These are phyloP conservation scores for Drosophila paranaensis DNA, from an alignment of 2,888 invertebrate species.

Conservation along the genomic window DNA sequence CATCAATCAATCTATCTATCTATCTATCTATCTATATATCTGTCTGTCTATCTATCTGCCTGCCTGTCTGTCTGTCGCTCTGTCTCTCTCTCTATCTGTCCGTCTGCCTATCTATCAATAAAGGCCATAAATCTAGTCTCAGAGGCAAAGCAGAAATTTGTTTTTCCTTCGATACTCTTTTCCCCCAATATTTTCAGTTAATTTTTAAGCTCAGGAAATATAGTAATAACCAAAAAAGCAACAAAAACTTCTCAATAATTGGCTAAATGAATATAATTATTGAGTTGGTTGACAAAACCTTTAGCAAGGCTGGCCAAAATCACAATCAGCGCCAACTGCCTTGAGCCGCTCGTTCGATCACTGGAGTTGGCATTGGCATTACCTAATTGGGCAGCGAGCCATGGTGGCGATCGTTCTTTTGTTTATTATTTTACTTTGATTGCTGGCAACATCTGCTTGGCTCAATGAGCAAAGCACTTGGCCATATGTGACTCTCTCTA, in stretches of 20 bases:
- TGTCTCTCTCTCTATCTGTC: too few relatives aligned
- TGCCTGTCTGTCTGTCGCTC: too few relatives aligned
- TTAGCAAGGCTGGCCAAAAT: constrained; percentile 7
- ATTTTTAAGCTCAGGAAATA: not conserved
- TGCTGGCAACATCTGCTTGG: not conserved
- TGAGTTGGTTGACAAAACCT: not conserved
- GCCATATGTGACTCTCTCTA: not conserved
- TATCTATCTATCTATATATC: too few relatives aligned
- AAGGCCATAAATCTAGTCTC: too few relatives aligned
- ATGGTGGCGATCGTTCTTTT: constrained; percentile 40
- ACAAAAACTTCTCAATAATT: not conserved
- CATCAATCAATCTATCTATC: too few relatives aligned
- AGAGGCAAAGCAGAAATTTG: too few relatives aligned
- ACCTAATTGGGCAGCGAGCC: constrained; percentile 27
- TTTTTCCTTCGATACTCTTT: too few relatives aligned
- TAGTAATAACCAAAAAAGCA: too few relatives aligned
- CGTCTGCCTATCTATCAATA: too few relatives aligned
- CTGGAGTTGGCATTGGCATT: constrained; percentile 31
- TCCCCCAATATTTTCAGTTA: too few relatives aligned
- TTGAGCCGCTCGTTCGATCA: constrained; percentile 24
- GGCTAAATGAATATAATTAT: not conserved
- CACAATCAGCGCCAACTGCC: constrained; percentile 9
- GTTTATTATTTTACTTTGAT: constrained; percentile 35
- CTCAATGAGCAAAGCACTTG: constrained; percentile 37
- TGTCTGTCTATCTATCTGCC: too few relatives aligned